A percentile compares a stretch with the other conserved stretches of the same genome.
These are phyloP conservation scores for Volucella inanis DNA, from an alignment of 2,888 invertebrate genomes.

Conservation along the genomic window DNA sequence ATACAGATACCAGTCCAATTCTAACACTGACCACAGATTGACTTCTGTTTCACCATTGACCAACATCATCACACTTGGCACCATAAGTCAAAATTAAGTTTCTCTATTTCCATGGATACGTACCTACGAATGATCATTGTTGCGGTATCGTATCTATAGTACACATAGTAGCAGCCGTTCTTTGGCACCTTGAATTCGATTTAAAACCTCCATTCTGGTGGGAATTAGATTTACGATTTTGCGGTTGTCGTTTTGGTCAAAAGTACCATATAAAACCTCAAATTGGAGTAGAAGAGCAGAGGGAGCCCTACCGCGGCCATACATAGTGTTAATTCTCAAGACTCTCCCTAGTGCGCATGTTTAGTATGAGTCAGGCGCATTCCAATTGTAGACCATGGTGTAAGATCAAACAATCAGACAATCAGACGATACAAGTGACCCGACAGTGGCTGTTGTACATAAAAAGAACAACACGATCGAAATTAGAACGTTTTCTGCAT, in stretches of 20 bases:
- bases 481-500: conserved; percentile 65
- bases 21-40: conserved; percentile 49
- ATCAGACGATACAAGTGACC: too few species aligned
- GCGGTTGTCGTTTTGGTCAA: conserved; percentile 53
- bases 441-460: conserved; percentile 7
- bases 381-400: conserved; percentile 36
- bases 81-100: conserved; percentile 62
- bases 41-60: conserved; percentile 64
- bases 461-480: conserved; percentile 14
- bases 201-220: conserved; percentile 68
- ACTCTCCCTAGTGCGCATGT: conserved; percentile 58
- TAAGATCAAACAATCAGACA: not conserved
- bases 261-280: conserved; percentile 52
- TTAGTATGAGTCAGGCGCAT: conserved; percentile 68
- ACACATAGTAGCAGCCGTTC: conserved; percentile 16
- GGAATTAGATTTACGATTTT: conserved; percentile 72
- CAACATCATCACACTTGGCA: conserved; percentile 48
- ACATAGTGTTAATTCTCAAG: conserved; percentile 46
- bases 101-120: conserved; percentile 57
- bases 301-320: conserved; percentile 45
- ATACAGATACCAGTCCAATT: not conserved
- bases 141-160: conserved; percentile 4
- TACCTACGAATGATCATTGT: conserved; percentile 32
- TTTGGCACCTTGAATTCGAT: conserved; percentile 70
- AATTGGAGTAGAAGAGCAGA: conserved; percentile 51